A percentile compares a stretch with the other conserved stretches of the same genome.
These are phyloP conservation scores for Sebastes oblongus DNA, from an alignment of 2,797 vertebrate species.

Conservation along the genomic window DNA sequence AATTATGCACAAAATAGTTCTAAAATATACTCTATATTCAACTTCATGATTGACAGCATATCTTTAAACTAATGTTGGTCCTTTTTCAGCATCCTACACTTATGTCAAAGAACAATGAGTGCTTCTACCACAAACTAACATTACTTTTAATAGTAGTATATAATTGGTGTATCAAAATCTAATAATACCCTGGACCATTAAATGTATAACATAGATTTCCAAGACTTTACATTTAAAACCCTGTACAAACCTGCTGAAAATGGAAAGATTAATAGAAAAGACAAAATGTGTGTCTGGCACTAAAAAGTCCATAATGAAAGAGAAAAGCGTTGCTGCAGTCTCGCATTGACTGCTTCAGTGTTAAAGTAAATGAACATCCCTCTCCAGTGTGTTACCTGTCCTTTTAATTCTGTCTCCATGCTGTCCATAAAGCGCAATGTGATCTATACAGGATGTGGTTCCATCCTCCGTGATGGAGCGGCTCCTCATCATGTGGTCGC, in stretches of 20 bases:
- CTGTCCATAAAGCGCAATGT: constrained; percentile 15
- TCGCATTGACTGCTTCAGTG: neutral
- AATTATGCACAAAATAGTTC: neutral
- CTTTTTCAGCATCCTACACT: neutral
- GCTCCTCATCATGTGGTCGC: constrained; percentile 8
- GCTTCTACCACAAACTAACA: constrained; percentile 25
- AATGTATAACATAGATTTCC: neutral
- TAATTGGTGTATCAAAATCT: constrained; percentile 6
- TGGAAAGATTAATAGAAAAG: constrained; percentile 1
- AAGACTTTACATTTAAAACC: neutral
- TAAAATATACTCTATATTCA: neutral
- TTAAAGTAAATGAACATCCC: constrained; percentile 32
- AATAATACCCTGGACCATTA: neutral
- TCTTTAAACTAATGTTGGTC: neutral
- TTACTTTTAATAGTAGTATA: constrained; percentile 5
- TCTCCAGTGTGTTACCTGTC: constrained; percentile 74
- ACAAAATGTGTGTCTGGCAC: neutral
- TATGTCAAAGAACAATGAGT: constrained; percentile 5
- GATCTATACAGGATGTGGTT: constrained; percentile 16
- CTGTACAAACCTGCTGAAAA: constrained; percentile 12
- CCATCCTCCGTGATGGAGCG: constrained; percentile 24
- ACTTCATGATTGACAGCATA: neutral
- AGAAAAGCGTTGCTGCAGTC: constrained; percentile 16
- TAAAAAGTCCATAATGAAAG: constrained; percentile 17
- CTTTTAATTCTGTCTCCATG: constrained; percentile 16